Evolutionary conservation across 1,140 invertebrate genomes (phyloP), one percentile per base, ranked within the genome.

Genomic region (Tigriopus japonicus): DNA sequence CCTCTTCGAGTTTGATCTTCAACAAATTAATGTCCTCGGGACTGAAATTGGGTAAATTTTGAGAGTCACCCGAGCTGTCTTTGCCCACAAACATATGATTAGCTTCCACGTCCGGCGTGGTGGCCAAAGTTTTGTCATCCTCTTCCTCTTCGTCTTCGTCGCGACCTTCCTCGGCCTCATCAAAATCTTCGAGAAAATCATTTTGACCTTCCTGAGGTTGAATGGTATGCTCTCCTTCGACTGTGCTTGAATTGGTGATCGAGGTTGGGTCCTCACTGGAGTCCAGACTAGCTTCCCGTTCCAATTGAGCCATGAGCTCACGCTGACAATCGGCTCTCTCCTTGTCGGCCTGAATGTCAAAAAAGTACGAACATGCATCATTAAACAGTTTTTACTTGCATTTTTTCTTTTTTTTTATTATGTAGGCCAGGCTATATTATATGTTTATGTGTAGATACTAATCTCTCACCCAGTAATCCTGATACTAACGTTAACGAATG

Each of bases 241-340:
- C 45, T 19, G 49, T 61, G 28, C 43, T 61, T 40, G 55, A 58
- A 58, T 58, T 58, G 21, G 59, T 51, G 12, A 60, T 19, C 3
- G 19, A 21, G 28, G 59, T 51, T 14, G 49, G 43, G 9, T 52
- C 42, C 24, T 42, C 41, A 15, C 28, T 41, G 1, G 24, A 40
- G 28, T 58, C 23, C n/a, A 49, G n/a, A 17, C n/a, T 21, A 42
- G 23, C 40, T 23, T 71, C 71, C 61, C 70, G 66, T 45, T 70
- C 72, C 59, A 61, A 28, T 40, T 61, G 59, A 56, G 45, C 24
- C 15, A 61, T 19, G 42, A 70, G 59, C 41, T 69, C 69, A 58
- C 68, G 65, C 41, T 73, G 64, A 17, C 70, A 68, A 66, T 85
- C 84, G 68, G 89, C 86, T 62, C 87, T 78, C 66, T 93, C 87